Conservation (phyloP, 2,797 vertebrate genomes). For the Periparus ater region DNA sequence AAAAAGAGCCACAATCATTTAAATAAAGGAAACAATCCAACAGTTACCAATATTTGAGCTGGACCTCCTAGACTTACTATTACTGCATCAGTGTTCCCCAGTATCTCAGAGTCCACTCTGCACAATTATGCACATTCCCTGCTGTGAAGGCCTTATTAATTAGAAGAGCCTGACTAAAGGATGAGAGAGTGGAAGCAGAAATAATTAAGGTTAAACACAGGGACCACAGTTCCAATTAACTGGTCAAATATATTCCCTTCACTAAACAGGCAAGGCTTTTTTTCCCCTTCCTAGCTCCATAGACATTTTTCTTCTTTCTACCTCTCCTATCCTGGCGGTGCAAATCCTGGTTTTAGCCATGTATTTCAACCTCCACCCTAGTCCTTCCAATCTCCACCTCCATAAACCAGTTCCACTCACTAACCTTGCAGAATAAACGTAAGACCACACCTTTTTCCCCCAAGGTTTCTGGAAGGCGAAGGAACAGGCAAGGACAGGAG, state of each 20-base stretch:
- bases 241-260: background rate
- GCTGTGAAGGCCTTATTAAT: background rate
- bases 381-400: background rate
- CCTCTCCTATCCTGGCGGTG: background rate
- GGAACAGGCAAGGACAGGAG: background rate
- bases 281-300: background rate
- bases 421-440: background rate
- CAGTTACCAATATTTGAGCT: background rate
- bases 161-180: background rate
- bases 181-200: background rate
- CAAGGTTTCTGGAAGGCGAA: background rate
- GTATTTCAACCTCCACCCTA: background rate
- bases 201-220: background rate
- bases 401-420: background rate
- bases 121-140: background rate
- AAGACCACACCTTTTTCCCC: background rate
- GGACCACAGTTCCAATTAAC: background rate
- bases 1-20: background rate
- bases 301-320: background rate
- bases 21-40: background rate
- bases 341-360: background rate
- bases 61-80: background rate
- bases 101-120: accelerated
- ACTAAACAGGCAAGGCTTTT: background rate
- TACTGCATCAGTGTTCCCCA: background rate